Evolutionary conservation across 1,140 invertebrate genomes (phyloP), one percentile per base, ranked within the genome.

Genomic region (Drosophila grimshawi): DNA sequence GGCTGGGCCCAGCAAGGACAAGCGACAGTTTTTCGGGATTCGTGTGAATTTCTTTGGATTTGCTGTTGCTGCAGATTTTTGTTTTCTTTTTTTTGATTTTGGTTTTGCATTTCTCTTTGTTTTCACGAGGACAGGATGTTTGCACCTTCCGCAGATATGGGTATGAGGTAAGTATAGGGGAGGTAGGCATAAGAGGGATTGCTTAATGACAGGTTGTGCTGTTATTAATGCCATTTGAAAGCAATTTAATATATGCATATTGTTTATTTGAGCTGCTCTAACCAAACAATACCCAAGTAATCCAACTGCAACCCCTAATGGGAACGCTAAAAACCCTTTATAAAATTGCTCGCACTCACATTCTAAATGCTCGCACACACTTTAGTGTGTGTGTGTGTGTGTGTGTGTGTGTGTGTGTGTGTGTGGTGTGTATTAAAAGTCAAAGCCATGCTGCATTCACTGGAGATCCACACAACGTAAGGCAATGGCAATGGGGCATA

Each of bases 21-120:
- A 45, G 41, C 11, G 30, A 32, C 33, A 61, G 48, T 71, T 59
- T 51, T 57, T 45, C 51, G 48, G 73, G 67, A 53, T 85, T 74
- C 81, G 81, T 85, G 81, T 85, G 81, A 85, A 85, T 78, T 85
- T 86, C 81, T 80, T 78, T 75, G 77, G 81, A 80, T 56, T 65
- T 62, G 39, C 37, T 63, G 33, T 7, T 45, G 61, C 33, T 45
- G 61, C 33, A 8, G 71, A 73, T 71, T 65, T 49, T 43, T 30
- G 19, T 19, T 19, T 19, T 19, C 19, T 19, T 19, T 19, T 19
- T 19, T 1, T 19, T 19, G 19, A 19, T 19, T 19, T 19, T 19
- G 19, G 19, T 62, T 51, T 46, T 57, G 10, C 35, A 41, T 53
- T 69, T 6, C 41, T 5, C n/a, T 30, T 46, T 62, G 76, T 51